Base-by-base conservation (phyloP, 35 echinoderm and acorn worm genomes). In the Heliocidaris tuberculata region DNA sequence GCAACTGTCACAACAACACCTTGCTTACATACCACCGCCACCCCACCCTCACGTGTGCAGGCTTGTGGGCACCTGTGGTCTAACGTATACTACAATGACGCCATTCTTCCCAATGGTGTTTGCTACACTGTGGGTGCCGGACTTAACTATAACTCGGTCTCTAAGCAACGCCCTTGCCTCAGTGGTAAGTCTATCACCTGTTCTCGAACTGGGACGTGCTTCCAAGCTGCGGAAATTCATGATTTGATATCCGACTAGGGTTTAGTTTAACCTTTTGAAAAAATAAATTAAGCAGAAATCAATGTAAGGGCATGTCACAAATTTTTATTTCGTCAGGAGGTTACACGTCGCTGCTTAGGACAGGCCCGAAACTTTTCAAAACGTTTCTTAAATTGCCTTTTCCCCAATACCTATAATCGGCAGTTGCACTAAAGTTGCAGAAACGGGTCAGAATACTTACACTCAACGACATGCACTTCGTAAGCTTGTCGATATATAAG, bases 31-130 rank as follows among this genome's bases (percentile, higher is more conserved):
- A 86, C 5, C 87, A 32, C 31, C 87, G 35, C 31, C 11, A 52
- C 50, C 91, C 93, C 85, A 16, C 32, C 92, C 49, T 32, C 94
- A 42, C 60, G 24, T 65, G 30, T 50, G 47, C 94, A 99, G 98
- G 94, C 96, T 48, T 99, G 98, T 92, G 98, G 96, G 59, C 97
- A 99, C 42, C 96, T 96, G 27, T 97, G 98, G 98, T 93, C 98
- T 94, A 99, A 99, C 88, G 95, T 94, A 87, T 97, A 92, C 94
- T 99, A 99, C 90, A 93, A 93, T n/a, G 97, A 97, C 90, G 96
- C 97, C 90, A 99, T 99, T 65, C 92, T 99, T 31, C 98, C 98
- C 19, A 99, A 99, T 95, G 98, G 98, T 24, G 98, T 97, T 47
- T 99, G 98, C 93, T 99, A 99, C 93, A 95, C 94, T 12, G 85